Evolutionary conservation across 2,888 invertebrate genomes (phyloP), one percentile per base, ranked within the genome.

Genomic region (Helleia helle): DNA sequence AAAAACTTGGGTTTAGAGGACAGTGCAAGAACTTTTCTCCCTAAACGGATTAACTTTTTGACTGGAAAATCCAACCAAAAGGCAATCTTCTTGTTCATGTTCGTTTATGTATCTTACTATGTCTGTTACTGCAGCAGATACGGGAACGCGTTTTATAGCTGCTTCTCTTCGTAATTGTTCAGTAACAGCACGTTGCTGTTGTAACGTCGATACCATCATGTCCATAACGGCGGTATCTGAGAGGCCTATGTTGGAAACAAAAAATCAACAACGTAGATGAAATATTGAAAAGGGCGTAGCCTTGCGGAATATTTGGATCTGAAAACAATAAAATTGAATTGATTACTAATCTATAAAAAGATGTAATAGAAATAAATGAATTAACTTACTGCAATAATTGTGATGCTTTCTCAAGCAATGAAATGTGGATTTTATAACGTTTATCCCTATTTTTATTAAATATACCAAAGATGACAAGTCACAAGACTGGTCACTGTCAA

Each of bases 31-130:
- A 68, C 93, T 94, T 84, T 96, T 96, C 79, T 96, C 96, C 52
- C 96, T 91, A 87, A 96, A 97, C 17, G 97, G 97, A 81, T 97
- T 97, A 9, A 95, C 94, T 71, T 96, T 95, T 71, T 96, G 96
- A 55, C 93, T 95, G 49, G 95, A 93, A 74, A 97, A 97, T 24
- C 97, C 97, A 51, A 94, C 94, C 50, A 97, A 88, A 36, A 97
- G 88, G 62, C 93, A 96, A 79, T 97, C 97, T 63, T 97, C 96
- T 57, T 94, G 93, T 64, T 95, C 93, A 63, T 97, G 96, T 59
- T 96, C 96, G 29, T 90, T 88, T 51, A 96, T 93, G 67, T 91
- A 96, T 66, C 95, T 94, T 66, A 96, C 93, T 56, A 97, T 95
- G 59, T 97, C 94, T 51, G 93, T 91, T 43, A 96, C 93, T n/a